These are phyloP conservation scores for Helicoverpa assulta DNA, from an alignment of 2,888 invertebrate species.

Conservation along the genomic window DNA sequence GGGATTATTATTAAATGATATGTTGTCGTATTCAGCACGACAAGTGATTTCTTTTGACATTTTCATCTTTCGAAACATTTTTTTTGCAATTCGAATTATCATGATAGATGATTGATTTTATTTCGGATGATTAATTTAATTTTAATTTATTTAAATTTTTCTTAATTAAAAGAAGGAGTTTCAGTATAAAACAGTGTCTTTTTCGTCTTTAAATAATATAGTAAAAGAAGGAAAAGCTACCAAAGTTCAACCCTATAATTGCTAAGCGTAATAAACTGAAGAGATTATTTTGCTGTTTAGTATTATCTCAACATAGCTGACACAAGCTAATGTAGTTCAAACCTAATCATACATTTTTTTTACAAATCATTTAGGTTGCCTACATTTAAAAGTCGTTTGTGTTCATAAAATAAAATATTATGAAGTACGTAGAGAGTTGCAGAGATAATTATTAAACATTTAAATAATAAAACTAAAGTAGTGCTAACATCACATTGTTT, in stretches of 20 bases:
- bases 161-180: neutral
- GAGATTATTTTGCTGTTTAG: constrained; percentile 31
- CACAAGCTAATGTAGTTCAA: constrained; percentile 19
- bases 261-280: constrained; percentile 54
- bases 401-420: constrained; percentile 34
- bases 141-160: neutral
- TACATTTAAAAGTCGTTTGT: constrained; percentile 22
- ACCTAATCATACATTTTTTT: constrained; percentile 29
- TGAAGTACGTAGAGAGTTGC: constrained; percentile 17
- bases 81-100: neutral
- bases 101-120: neutral
- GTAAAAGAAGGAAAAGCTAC: constrained; percentile 40
- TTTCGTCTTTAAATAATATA: constrained; percentile 21
- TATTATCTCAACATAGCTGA: constrained; percentile 31
- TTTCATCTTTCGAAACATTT: neutral
- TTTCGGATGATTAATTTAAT: neutral
- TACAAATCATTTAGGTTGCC: constrained; percentile 25
- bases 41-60: constrained; percentile 31
- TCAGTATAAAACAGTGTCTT: constrained; percentile 12
- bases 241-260: constrained; percentile 46
- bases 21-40: constrained; percentile 45
- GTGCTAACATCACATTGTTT: constrained; percentile 79
- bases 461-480: constrained; percentile 71
- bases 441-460: constrained; percentile 64
- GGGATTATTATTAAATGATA: constrained; percentile 32